Conservation (phyloP, 2,888 invertebrate genomes). For the Cacoxenus indagator region DNA sequence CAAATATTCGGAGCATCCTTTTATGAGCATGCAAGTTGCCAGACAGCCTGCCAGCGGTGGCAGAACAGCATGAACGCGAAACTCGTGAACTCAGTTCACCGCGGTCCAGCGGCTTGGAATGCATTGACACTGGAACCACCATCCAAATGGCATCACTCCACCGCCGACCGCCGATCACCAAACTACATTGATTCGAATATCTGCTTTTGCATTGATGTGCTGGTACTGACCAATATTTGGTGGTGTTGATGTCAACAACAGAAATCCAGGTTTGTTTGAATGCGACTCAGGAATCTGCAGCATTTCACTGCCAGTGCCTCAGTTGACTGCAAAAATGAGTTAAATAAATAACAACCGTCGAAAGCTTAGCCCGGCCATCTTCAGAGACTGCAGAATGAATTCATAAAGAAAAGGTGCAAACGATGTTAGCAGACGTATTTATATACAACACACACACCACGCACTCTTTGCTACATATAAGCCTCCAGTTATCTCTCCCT, state of each 20-base stretch:
- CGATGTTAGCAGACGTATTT: too few species aligned
- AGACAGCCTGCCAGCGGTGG: neutral
- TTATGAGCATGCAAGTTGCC: conserved; percentile 53
- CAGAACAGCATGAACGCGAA: neutral
- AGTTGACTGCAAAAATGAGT: neutral
- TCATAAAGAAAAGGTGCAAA: neutral
- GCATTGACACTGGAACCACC: neutral
- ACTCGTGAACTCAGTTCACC: conserved; percentile 38
- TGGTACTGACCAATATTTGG: too few species aligned
- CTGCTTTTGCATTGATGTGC: too few species aligned
- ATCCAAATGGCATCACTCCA: conserved; percentile 1
- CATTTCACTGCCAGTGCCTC: conserved; percentile 53
- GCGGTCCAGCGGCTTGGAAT: neutral
- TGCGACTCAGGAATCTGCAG: conserved; percentile 59
- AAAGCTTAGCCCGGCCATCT: neutral
- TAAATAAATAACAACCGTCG: neutral
- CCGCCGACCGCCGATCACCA: neutral
- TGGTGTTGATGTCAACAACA: conserved; percentile 40
- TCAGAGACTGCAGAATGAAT: neutral
- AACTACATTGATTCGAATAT: too few species aligned
- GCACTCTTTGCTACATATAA: neutral
- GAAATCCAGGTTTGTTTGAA: conserved; percentile 44
- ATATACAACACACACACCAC: neutral
- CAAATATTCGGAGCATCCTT: conserved; percentile 58
- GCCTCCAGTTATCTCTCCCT: neutral